Conservation (phyloP, 2,113 vertebrate species). For the Stictonetta naevosa region DNA sequence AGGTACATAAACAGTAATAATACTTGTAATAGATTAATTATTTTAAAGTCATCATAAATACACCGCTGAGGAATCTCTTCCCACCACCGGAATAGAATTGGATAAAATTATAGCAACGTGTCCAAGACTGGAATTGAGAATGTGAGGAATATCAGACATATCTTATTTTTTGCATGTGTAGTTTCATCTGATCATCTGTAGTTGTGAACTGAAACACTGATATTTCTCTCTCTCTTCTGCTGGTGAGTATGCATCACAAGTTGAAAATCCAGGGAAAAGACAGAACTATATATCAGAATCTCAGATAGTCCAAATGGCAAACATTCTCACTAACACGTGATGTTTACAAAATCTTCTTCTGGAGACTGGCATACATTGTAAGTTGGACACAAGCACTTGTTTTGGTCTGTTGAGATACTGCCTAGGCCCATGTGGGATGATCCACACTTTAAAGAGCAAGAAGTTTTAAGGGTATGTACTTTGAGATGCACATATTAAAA, state of each 20-base stretch:
- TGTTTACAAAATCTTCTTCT: not conserved
- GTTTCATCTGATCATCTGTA: not conserved
- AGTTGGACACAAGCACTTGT: not conserved
- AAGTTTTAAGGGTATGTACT: constrained; percentile 34
- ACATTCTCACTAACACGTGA: not conserved
- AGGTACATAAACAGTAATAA: not conserved
- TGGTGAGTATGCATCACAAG: not conserved
- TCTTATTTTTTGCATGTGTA: not conserved
- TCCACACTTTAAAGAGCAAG: constrained; percentile 53
- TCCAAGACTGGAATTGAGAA: not conserved
- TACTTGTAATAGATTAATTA: not conserved
- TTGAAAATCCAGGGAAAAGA: not conserved
- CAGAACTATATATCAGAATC: not conserved
- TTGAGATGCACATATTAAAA: constrained; percentile 39
- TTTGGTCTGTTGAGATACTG: constrained; percentile 44
- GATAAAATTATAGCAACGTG: not conserved
- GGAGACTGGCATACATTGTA: constrained; percentile 23
- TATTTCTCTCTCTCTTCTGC: not conserved
- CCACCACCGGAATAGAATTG: not conserved
- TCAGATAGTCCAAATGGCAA: not conserved
- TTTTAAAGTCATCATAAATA: not conserved
- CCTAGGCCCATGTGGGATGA: constrained; percentile 7
- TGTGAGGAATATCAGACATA: not conserved
- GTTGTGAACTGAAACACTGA: not conserved
- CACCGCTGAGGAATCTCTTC: not conserved